Evolutionary conservation across 2,888 invertebrate species (phyloP).

Genomic region (Mellilla xanthometata): DNA sequence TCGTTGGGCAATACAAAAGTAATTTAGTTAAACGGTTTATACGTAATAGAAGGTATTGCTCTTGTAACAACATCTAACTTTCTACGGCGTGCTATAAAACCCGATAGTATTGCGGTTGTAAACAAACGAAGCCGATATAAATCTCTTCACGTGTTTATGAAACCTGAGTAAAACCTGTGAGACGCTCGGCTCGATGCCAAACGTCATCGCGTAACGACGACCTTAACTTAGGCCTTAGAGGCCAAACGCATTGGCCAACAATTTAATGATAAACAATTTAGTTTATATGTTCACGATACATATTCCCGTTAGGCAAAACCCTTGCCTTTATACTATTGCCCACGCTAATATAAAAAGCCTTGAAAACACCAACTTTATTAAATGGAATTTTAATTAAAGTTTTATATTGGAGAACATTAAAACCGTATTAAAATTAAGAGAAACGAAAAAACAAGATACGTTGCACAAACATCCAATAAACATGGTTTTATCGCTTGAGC

Average conservation of each 20-base stretch:
- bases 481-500: constrained; percentile 56
- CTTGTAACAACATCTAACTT: constrained; percentile 14
- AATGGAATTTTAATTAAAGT: constrained; percentile 34
- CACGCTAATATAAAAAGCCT: constrained; percentile 23
- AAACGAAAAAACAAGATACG: constrained; percentile 46
- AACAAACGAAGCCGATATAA: constrained; percentile 16
- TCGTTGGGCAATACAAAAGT: constrained; percentile 4
- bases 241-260: constrained; percentile 20
- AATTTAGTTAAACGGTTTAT: constrained; percentile 19
- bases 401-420: constrained; percentile 39
- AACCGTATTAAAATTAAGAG: constrained; percentile 50
- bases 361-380: constrained; percentile 25
- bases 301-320: constrained; percentile 19
- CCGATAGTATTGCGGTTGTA: constrained; percentile 18
- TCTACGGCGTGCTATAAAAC: constrained; percentile 18
- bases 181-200: neutral
- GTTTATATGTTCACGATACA: constrained; percentile 7
- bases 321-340: constrained; percentile 14
- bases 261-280: constrained; percentile 13
- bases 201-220: constrained; percentile 23
- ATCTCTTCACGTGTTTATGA: constrained; percentile 18
- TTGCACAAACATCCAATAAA: constrained; percentile 55
- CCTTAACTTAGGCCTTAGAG: constrained; percentile 27
- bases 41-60: constrained; percentile 7
- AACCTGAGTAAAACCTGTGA: constrained; percentile 20